Evolutionary conservation across 1,140 invertebrate species (phyloP), one percentile per base, ranked within the genome.

Genomic region (Papilio helenus): DNA sequence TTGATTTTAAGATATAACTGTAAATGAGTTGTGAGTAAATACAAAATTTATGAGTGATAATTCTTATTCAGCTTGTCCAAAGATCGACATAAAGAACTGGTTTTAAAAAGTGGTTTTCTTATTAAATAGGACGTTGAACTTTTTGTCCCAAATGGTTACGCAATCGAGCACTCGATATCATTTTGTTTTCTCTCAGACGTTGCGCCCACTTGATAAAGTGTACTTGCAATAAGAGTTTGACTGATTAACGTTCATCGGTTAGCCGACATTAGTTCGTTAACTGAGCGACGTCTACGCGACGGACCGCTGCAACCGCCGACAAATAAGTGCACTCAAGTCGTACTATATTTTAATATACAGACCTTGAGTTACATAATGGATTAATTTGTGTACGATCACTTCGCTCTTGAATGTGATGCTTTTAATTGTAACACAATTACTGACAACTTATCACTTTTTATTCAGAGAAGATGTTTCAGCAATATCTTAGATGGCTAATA

Each of bases 51-150:
- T 65, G 76, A 77, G 51, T 79, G 77, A 81, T 86, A 86, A 88
- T 86, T 88, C 86, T 82, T 87, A 88, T 90, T 85, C 83, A 79
- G 84, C 81, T 84, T 86, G 87, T 87, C 83, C 81, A 88, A 91
- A 89, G 81, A 88, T 86, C 86, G 81, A 89, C 86, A 90, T 85
- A 88, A 87, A 79, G 85, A 90, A 93, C 92, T 86, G 87, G 92
- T 92, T 93, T 92, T 90, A 87, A 93, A 90, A 91, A 90, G 90
- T 91, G 88, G 92, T 92, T 92, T 90, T 88, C 89, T 84, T 90
- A 89, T 89, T 83, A 92, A 91, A 91, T 90, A 88, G 90, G 86
- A 87, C 89, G 88, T 89, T 93, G 91, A 93, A 93, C 91, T 92
- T 92, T 89, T 90, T 90, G 87, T 83, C 85, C 84, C 88, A 86